A percentile compares a stretch with the other conserved stretches of the same genome.
phyloP scores from a whole-genome alignment of 1,140 invertebrate species.

The Brachionus calyciflorus region DNA sequence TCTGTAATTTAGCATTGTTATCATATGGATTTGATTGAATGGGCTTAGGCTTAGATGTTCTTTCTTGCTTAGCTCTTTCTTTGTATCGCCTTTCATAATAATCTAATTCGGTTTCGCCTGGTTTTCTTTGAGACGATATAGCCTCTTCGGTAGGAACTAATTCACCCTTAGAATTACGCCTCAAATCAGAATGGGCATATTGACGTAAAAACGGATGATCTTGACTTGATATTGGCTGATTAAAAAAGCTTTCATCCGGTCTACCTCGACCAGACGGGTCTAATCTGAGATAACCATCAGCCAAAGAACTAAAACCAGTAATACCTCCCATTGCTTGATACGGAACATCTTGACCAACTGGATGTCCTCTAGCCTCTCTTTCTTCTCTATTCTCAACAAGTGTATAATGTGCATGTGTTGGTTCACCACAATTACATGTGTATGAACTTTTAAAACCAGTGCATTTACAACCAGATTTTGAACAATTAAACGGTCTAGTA shows the following conservation, averaged over 20 bases:
- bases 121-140: constrained; percentile 53
- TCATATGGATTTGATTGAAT: constrained; percentile 44
- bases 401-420: constrained; percentile 55
- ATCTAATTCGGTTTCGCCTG: constrained; percentile 59
- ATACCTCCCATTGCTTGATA: constrained; percentile 61
- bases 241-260: constrained; percentile 56
- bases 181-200: constrained; percentile 55
- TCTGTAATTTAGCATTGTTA: constrained; percentile 13
- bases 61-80: constrained; percentile 33
- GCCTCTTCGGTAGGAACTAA: constrained; percentile 51
- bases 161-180: constrained; percentile 6
- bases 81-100: constrained; percentile 55
- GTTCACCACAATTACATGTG: constrained; percentile 57
- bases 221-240: constrained; percentile 56
- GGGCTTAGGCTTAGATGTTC: constrained; percentile 39
- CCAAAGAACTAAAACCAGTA: constrained; percentile 60
- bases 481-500: constrained; percentile 53
- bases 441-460: constrained; percentile 58
- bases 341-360: constrained; percentile 55
- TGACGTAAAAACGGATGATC: constrained; percentile 58
- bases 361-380: constrained; percentile 57
- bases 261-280: constrained; percentile 61
- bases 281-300: constrained; percentile 59
- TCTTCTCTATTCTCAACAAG: constrained; percentile 59
- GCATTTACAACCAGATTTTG: constrained; percentile 55